Evolutionary conservation across 2,888 invertebrate genomes (phyloP), one percentile per base, ranked within the genome.

Genomic region (Drosophila vallismaia): DNA sequence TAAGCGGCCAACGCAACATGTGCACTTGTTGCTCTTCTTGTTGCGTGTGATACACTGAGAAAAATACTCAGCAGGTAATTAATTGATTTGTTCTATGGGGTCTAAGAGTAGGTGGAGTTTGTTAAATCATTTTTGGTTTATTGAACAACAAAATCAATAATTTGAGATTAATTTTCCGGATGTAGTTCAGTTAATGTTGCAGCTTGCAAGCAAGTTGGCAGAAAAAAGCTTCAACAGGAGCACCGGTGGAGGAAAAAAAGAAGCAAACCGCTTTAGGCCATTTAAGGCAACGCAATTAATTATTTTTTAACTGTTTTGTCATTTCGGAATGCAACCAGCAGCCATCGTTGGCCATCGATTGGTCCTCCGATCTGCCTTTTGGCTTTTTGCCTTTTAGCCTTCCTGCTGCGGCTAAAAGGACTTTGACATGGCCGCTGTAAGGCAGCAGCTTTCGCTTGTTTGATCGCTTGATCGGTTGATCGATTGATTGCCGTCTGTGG

Each of bases 241-340:
- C 64, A 57, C 40, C 62, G 56, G 8, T 31, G 67, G 59, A 74
- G 69, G 62, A 75, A 68, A 76, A 73, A 42, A 40, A 19, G 71
- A 71, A 71, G 77, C 83, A 88, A 89, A 87, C 85, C 77, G 85
- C 85, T 90, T 88, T 86, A 84, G 81, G 85, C 91, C 91, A 86
- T 91, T 90, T 90, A 90, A 89, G 91, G 92, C 85, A 91, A 89
- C 88, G 90, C 92, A 92, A 91, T 91, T 91, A 91, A 91, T 91
- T 92, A 91, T 92, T 91, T 91, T 90, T 92, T 91, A 92, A 91
- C 91, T 91, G 91, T 90, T 90, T 90, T 88, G 90, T 90, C 90
- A 90, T 90, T 90, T 89, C 78, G 91, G 91, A 89, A 90, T 90
- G 86, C 80, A 76, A 59, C 75, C 72, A 72, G 86, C 85, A 71